Base-by-base conservation (phyloP, 1,140 invertebrate genomes). In the Mactra quadrangularis region DNA sequence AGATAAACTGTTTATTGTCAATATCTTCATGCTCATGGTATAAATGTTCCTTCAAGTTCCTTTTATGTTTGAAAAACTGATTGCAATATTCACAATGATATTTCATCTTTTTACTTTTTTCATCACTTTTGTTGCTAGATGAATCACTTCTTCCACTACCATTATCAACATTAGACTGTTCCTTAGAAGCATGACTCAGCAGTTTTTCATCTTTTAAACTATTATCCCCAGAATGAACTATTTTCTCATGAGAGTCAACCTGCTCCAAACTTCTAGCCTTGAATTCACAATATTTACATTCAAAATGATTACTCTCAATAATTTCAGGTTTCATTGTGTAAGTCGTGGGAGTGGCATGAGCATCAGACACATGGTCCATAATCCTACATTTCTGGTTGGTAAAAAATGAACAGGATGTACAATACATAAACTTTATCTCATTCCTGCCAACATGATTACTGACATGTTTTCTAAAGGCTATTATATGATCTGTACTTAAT, bases 71-170 rank as follows among this genome's bases (percentile, higher is more conserved):
- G 25, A 72, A 82, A 41, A 62, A 66, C 2, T 45, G n/a, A 22
- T 41, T 62, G 29, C 79, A 82, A 53, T 82, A 82, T 41, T 82
- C 55, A 74, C 79, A 82, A 59, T 82, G 79, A 35, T 82, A 82
- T 47, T 82, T 82, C 19, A 31, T 31, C 31, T 81, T 81, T 35
- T 78, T 78, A 22, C 22, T 64, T n/a, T 25, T 47, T 29, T 15
- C 41, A 19, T 38, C 31, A 45, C 11, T 71, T 41, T 41, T 41
- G 38, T 41, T n/a, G n/a, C n/a, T n/a, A n/a, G n/a, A n/a, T n/a
- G n/a, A n/a, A n/a, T n/a, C n/a, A n/a, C n/a, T n/a, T n/a, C n/a
- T n/a, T 70, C 38, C 64, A 60, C 33, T 60, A 1, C 57, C 33
- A 52, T 19, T 29, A 19, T 47, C 25, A 68, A 22, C 19, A 22